Conservation (phyloP, 1,140 invertebrate species). For the Papilio glaucus region DNA sequence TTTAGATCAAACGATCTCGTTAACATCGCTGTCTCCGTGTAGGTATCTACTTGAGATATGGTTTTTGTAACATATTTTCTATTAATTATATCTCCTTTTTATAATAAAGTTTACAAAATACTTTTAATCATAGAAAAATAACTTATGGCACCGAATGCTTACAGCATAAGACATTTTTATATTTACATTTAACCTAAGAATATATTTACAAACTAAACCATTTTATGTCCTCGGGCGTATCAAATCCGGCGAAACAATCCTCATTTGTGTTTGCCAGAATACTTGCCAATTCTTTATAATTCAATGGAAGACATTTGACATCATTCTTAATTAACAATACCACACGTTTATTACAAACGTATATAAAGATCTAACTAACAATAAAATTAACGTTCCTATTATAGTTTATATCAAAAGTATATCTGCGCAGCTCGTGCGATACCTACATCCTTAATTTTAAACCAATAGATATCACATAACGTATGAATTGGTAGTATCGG, state of each 20-base stretch:
- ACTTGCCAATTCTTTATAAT: conserved; percentile 42
- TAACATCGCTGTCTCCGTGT: background rate
- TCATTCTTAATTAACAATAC: conserved; percentile 22
- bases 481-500: conserved; percentile 65
- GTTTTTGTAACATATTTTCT: conserved; percentile 22
- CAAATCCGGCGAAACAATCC: background rate
- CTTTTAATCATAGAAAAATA: conserved; percentile 67
- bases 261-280: background rate
- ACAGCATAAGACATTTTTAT: conserved; percentile 67
- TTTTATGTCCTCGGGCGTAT: conserved; percentile 25
- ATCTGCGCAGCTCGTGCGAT: conserved; percentile 64
- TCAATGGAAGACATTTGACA: conserved; percentile 74
- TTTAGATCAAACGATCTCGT: conserved; percentile 10
- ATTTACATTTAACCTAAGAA: conserved; percentile 53
- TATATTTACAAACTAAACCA: conserved; percentile 49
- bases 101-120: conserved; percentile 63
- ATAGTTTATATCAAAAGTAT: conserved; percentile 45
- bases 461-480: conserved; percentile 75
- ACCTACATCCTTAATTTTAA: conserved; percentile 53
- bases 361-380: conserved; percentile 43
- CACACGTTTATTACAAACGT: conserved; percentile 25
- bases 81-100: conserved; percentile 36
- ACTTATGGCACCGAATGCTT: conserved; percentile 82
- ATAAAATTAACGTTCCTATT: conserved; percentile 43
- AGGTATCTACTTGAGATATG: conserved; percentile 21